Evolutionary conservation across 2,888 invertebrate genomes (phyloP), one percentile per base, ranked within the genome.

Genomic region (Nomada hirtipes): DNA sequence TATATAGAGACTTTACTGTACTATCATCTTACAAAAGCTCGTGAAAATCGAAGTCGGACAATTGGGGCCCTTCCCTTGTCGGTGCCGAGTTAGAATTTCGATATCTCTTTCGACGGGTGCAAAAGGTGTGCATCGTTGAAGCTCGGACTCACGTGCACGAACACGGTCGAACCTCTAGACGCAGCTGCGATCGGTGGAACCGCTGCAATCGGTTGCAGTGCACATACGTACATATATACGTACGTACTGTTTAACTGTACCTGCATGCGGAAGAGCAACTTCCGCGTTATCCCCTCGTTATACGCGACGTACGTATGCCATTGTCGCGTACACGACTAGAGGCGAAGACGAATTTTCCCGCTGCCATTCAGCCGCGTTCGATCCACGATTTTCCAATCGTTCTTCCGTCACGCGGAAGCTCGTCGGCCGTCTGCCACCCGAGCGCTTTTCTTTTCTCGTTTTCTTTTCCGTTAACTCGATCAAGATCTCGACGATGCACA

Each of bases 251-350:
- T 88, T 91, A 90, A 91, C 91, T 90, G 91, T 91, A 91, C 84
- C 86, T 90, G 76, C 85, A 89, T 82, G 83, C 87, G 89, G 86
- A 90, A 88, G 86, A 89, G 82, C 67, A 76, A 86, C 87, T 91
- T 91, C 90, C 90, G 90, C 88, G 88, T 91, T 88, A 87, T 88
- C 82, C 77, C 67, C 80, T 88, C 88, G 88, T 88, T 87, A 84
- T 82, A 87, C 83, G 80, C 83, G 74, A 76, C 47, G 68, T 77
- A 76, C 83, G 79, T 86, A 77, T 87, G 84, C 84, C 65, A 85
- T 88, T 86, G 88, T 88, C 82, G 75, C 26, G 42, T 18, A 26
- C 65, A 4, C 47, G 47, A 42, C 53, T 15, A 55, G 26, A 2
- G 10, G 2, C 15, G 10, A n/a, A 55, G 61, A 59, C 36, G 23